Evolutionary conservation across 2,888 invertebrate species (phyloP), one percentile per base, ranked within the genome.

Genomic region (Unio delphinus): DNA sequence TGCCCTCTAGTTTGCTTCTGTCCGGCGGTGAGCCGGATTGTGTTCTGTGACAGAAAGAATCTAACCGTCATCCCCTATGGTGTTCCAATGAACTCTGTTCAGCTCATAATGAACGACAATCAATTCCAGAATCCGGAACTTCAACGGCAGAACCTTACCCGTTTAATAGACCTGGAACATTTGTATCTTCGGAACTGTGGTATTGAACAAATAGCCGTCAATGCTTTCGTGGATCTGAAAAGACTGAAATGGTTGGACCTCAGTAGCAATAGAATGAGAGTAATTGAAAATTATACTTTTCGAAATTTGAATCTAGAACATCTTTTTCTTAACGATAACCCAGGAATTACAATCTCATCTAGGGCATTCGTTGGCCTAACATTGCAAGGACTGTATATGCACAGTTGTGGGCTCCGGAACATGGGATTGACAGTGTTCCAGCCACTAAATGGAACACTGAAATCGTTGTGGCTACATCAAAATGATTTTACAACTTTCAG

Each of bases 1-100:
- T 88, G 88, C 67, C 88, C 88, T 17, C 70, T 69, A n/a, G 78
- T 75, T 7, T 88, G 88, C 69, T 87, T 86, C 78, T 88, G 88
- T 73, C 84, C 84, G 58, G 71, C 78, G 4, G 76, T 80, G 55
- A 84, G 82, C 67, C 79, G 81, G 61, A 86, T 83, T 73, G 86
- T 87, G 18, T 82, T 85, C 74, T 88, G 88, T 69, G 80, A 83
- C 15, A 73, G 84, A 67, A 81, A 83, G 65, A 79, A 81, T 23
- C 79, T 88, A 18, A 72, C 79, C 15, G 64, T 69, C 65, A 87
- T 88, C 65, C 88, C 88, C 3, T 72, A 75, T 60, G 82, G 81
- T 20, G 86, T 88, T 57, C 83, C 87, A 23, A 59, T 68, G 3
- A 80, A 84, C 61, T 82, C 86, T 56, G 69, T 80, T 30, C 83